These are phyloP conservation scores for Nothocercus nigrocapillus DNA, from an alignment of 2,113 vertebrate genomes.

Conservation along the genomic window DNA sequence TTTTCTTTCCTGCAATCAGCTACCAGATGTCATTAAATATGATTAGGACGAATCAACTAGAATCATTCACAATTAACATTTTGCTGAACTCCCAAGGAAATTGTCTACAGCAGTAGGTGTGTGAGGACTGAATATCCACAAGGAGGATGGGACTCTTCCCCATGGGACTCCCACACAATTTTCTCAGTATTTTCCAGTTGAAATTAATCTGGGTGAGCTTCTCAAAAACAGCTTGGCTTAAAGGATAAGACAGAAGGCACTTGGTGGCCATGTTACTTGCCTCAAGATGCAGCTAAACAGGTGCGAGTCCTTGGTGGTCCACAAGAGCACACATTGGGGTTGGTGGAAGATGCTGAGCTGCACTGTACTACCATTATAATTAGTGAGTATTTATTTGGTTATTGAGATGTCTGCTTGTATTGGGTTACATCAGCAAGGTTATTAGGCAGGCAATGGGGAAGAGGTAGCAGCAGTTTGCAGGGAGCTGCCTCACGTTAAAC, in stretches of 20 bases:
- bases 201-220: neutral
- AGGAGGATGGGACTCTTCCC: neutral
- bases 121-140: neutral
- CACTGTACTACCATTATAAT: neutral
- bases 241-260: accelerated
- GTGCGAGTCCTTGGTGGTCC: neutral
- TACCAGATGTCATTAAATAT: neutral
- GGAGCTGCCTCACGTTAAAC: neutral
- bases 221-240: neutral
- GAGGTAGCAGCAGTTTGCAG: neutral
- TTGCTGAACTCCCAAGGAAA: neutral
- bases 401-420: neutral
- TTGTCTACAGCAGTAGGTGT: neutral
- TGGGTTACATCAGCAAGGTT: neutral
- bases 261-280: neutral
- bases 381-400: neutral
- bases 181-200: neutral
- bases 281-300: neutral
- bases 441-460: neutral
- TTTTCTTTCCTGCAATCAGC: neutral
- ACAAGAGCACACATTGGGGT: neutral
- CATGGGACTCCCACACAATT: neutral
- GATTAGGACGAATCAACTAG: neutral
- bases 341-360: neutral
- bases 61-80: neutral